Evolutionary conservation across 2,888 invertebrate genomes (phyloP).

Genomic region (Watsonalla cultraria): DNA sequence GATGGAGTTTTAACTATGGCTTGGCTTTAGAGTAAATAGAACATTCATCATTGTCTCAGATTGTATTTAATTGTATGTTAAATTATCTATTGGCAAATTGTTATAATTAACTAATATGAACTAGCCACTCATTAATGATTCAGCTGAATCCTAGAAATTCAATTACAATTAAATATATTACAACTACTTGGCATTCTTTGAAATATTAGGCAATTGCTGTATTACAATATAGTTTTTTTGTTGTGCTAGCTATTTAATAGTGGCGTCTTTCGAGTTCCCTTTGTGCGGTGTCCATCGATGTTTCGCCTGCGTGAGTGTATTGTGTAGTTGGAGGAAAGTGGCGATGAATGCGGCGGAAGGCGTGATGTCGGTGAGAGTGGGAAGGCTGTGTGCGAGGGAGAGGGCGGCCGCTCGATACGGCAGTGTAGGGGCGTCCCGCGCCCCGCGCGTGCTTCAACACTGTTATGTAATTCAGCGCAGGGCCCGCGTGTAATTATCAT

Average conservation of each 20-base stretch:
- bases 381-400: constrained; percentile 26
- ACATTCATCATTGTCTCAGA: too few relatives aligned
- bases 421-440: constrained; percentile 44
- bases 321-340: constrained; percentile 23
- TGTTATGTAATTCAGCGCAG: constrained; percentile 45
- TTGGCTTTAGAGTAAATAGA: too few relatives aligned
- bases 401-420: constrained; percentile 52
- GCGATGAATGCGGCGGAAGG: constrained; percentile 40
- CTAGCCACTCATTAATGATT: too few relatives aligned
- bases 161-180: background rate
- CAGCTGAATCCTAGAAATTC: background rate
- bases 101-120: too few relatives aligned
- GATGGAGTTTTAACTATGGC: too few relatives aligned
- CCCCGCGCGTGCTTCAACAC: constrained; percentile 28
- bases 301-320: constrained; percentile 28
- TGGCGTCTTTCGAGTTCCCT: constrained; percentile 23
- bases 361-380: constrained; percentile 33
- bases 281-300: constrained; percentile 35
- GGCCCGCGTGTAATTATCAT: background rate
- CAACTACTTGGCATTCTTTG: background rate
- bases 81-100: too few relatives aligned
- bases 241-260: constrained; percentile 15
- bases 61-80: too few relatives aligned
- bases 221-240: constrained; percentile 24
- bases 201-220: background rate